A percentile compares a stretch with the other conserved stretches of the same genome.
phyloP scores from a whole-genome alignment of 2,113 vertebrate genomes.

The Siphamia tubifer region DNA sequence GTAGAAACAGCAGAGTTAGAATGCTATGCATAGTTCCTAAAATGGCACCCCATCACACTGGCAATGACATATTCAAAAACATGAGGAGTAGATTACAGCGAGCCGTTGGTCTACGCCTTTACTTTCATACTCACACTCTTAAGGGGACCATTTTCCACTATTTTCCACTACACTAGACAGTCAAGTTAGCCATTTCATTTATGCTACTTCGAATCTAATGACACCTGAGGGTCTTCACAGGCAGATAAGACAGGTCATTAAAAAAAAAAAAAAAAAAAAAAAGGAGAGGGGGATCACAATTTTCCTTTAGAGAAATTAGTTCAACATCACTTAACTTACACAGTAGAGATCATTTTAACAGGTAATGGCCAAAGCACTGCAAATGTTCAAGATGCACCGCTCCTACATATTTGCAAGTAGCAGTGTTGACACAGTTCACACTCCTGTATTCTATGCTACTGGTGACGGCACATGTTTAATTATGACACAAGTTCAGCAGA shows the following conservation, averaged over 20 bases:
- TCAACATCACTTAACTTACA: conserved; percentile 2
- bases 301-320: conserved; percentile 13
- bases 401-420: background rate
- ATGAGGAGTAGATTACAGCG: conserved; percentile 1
- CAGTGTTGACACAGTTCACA: background rate
- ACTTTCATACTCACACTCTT: background rate
- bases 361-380: background rate
- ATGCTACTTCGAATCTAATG: conserved; percentile 25
- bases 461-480: background rate
- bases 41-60: conserved; percentile 9
- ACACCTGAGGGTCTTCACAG: conserved; percentile 20
- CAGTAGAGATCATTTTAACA: background rate
- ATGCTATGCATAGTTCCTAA: background rate
- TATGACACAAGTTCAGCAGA: background rate
- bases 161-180: conserved; percentile 47
- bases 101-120: background rate
- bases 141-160: conserved; percentile 36
- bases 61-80: conserved; percentile 4
- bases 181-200: conserved; percentile 37
- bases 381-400: background rate
- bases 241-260: conserved; percentile 12
- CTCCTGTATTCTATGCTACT: background rate
- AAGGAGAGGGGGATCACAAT: conserved; percentile 2
- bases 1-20: background rate
- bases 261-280: conserved; percentile 14